Percentiles rank a stretch among this genome's conserved stretches.
phyloP scores from a whole-genome alignment of 2,888 invertebrate species.

The Orchesella flavescens region DNA sequence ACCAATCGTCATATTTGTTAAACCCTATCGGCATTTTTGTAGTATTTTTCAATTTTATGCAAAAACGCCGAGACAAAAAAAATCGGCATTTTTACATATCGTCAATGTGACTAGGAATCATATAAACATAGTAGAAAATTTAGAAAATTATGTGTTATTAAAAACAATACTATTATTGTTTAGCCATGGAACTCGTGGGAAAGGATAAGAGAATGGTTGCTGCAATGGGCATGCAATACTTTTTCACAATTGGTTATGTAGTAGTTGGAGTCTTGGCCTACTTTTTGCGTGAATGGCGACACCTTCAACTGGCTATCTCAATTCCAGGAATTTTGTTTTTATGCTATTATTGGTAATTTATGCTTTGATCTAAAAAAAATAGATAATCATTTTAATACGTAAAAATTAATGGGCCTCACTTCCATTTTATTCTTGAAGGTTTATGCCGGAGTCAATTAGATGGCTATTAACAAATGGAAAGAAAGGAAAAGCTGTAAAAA shows the following conservation, averaged over 20 bases:
- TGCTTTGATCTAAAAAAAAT: neutral
- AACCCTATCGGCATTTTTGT: no score
- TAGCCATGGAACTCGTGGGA: conserved; percentile 77
- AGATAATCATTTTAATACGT: neutral
- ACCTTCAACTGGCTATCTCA: conserved; percentile 81
- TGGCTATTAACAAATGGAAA: conserved; percentile 82
- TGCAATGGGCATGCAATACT: conserved; percentile 83
- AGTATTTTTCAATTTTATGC: no score
- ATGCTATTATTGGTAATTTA: conserved; percentile 80
- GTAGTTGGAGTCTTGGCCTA: conserved; percentile 81
- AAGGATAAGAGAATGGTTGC: conserved; percentile 81
- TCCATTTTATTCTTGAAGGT: conserved; percentile 73
- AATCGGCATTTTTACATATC: no score
- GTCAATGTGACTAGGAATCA: no score
- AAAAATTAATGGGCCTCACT: neutral
- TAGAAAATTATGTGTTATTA: neutral
- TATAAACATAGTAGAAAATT: no score
- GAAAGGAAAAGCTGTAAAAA: conserved; percentile 78
- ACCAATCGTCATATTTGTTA: no score
- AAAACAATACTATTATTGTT: conserved; percentile 13
- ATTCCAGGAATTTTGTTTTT: conserved; percentile 81
- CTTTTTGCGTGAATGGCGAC: conserved; percentile 81
- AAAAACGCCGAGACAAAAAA: no score
- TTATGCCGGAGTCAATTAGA: conserved; percentile 83
- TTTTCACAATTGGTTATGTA: conserved; percentile 83